A percentile compares a stretch with the other conserved stretches of the same genome.
Evolutionary conservation across 2,888 invertebrate genomes (phyloP).

Genomic region (Incurvaria masculella): DNA sequence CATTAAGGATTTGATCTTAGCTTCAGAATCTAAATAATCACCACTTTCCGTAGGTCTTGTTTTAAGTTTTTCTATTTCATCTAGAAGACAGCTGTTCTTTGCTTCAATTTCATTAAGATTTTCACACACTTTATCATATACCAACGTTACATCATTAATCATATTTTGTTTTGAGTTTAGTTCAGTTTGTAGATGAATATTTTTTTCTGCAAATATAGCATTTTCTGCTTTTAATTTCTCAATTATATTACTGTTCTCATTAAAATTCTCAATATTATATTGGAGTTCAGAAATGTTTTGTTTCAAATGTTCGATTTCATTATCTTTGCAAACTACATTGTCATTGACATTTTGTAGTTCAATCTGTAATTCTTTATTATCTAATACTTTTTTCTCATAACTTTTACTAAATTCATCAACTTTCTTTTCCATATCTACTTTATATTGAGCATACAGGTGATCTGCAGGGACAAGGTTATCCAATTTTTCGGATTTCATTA

Average conservation of each 20-base stretch:
- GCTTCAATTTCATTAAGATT: neutral
- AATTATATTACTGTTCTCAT: neutral
- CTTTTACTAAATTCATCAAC: slow-evolving; percentile 17
- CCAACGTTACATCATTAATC: neutral
- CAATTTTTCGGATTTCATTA: too few relatives aligned
- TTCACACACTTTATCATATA: neutral
- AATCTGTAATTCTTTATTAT: too few relatives aligned
- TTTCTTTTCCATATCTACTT: slow-evolving; percentile 20
- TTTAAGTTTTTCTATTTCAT: neutral
- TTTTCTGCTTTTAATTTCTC: neutral
- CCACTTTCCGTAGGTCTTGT: neutral
- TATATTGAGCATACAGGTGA: slow-evolving; percentile 20
- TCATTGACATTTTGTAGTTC: too few relatives aligned
- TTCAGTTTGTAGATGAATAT: neutral
- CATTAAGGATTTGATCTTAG: slow-evolving; percentile 36
- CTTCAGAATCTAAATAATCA: neutral
- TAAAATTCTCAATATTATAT: neutral
- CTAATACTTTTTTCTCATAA: slow-evolving; percentile 10
- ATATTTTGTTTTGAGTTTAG: neutral
- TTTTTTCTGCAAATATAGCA: neutral
- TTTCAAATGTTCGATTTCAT: neutral
- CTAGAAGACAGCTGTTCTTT: neutral
- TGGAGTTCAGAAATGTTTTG: neutral
- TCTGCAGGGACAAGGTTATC: too few relatives aligned
- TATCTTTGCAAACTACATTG: too few relatives aligned